Base-by-base conservation (phyloP, 2,888 invertebrate genomes). In the Agrotis segetum region DNA sequence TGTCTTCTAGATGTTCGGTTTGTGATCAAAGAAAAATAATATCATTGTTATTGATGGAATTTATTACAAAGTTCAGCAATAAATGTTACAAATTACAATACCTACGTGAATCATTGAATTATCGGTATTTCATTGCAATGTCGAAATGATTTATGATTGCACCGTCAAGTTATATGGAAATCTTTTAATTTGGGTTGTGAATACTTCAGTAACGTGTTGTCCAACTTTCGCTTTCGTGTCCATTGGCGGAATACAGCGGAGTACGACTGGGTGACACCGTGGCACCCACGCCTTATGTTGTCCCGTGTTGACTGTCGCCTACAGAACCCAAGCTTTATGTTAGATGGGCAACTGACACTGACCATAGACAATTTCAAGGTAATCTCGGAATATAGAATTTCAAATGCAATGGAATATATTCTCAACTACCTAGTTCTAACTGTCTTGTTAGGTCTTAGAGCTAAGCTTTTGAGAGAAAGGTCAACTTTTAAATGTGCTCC, bases 291-390 rank as follows among this genome's bases (percentile, higher is more conserved):
- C 88, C 66, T n/a, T 19, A 29, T 29, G 58, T 17, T 53, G 69
- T 67, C 52, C 59, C 50, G 50, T 67, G 72, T 79, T 61, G 82
- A 70, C 70, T 77, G 77, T 82, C 83, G 81, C 82, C 84, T 85
- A 81, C 87, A 77, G 67, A 87, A 88, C 88, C 87, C 85, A 81
- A 88, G 82, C 81, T 89, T 91, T 87, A 90, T 82, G 75, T 84
- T 68, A 62, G 71, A 67, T 71, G 72, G 47, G 63, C 85, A 78
- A 71, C 80, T 76, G 82, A 84, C 82, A 90, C 90, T 92, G 90
- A 93, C 92, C 92, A 89, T 87, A 84, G 88, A 85, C 89, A 91
- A 85, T 86, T 73, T 85, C 81, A 84, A 86, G 85, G 82, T 82
- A 72, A 83, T 61, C n/a, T 58, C n/a, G 21, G 24, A 52, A 49